Conservation (phyloP, 2,888 invertebrate genomes). For the Megaustenia siamemsis region DNA sequence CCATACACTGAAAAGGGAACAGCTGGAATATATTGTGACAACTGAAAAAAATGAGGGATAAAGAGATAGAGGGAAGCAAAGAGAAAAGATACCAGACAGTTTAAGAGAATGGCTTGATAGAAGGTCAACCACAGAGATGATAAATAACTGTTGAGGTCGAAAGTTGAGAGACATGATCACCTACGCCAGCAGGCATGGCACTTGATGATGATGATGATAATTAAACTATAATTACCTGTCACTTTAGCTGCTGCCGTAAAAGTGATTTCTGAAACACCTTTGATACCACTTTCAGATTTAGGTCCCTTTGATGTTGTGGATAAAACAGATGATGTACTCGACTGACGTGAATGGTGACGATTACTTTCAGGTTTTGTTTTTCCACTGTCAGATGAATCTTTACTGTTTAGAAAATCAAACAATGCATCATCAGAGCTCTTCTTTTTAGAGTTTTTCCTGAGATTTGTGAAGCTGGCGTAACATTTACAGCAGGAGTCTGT, state of each 20-base stretch:
- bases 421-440: constrained; percentile 80
- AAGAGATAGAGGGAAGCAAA: no score
- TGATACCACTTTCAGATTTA: constrained; percentile 38
- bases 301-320: constrained; percentile 60
- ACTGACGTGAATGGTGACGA: constrained; percentile 76
- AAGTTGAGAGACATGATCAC: no score
- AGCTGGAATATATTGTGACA: no score
- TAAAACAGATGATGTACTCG: constrained; percentile 75
- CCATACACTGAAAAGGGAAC: no score
- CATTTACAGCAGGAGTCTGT: constrained; percentile 45
- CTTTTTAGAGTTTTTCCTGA: constrained; percentile 62
- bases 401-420: constrained; percentile 81
- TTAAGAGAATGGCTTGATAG: no score
- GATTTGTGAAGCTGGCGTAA: constrained; percentile 34
- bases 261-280: constrained; percentile 24
- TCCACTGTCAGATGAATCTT: constrained; percentile 66
- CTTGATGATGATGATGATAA: no score
- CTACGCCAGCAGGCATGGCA: no score
- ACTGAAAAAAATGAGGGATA: no score
- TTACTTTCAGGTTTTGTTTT: constrained; percentile 67
- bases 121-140: no score
- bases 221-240: constrained; percentile 21
- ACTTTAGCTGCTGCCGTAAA: constrained; percentile 1
- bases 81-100: no score
- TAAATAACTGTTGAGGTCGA: no score